A percentile compares a stretch with the other conserved stretches of the same genome.
phyloP scores from a whole-genome alignment of 2,888 invertebrate species.

The Caenorhabditis virilis region DNA sequence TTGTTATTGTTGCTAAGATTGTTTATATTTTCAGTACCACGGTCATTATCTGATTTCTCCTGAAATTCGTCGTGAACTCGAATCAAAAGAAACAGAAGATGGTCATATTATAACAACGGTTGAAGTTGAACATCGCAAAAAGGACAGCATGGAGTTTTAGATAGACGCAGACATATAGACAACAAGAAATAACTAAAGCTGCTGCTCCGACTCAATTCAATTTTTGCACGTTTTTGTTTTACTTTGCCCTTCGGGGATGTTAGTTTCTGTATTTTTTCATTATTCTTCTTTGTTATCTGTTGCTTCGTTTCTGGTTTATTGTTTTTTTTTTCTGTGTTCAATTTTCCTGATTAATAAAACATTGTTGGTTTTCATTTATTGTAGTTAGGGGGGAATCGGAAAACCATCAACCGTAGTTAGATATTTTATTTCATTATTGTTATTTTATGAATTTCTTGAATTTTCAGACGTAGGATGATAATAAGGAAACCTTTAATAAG shows the following conservation, averaged over 20 bases:
- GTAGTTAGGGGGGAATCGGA: too few species aligned
- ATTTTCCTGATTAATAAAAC: conserved; percentile 4
- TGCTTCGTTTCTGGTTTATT: not conserved
- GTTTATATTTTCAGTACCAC: conserved; percentile 71
- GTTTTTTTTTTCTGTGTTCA: conserved; percentile 9
- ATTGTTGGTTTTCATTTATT: conserved; percentile 15
- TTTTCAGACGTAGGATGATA: too few species aligned
- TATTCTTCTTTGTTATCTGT: conserved; percentile 10
- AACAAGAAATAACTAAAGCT: conserved; percentile 8
- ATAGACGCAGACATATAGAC: too few species aligned
- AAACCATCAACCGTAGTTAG: too few species aligned
- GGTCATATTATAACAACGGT: conserved; percentile 43
- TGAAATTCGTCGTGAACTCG: conserved; percentile 86
- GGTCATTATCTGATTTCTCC: conserved; percentile 76
- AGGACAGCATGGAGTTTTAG: conserved; percentile 53
- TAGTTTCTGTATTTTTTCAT: too few species aligned
- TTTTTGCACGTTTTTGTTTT: conserved; percentile 1
- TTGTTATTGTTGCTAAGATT: not conserved
- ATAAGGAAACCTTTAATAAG: too few species aligned
- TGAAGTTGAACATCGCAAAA: conserved; percentile 31
- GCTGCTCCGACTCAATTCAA: conserved; percentile 4
- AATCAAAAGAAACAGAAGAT: conserved; percentile 76
- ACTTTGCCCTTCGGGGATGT: too few species aligned
- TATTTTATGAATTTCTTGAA: too few species aligned
- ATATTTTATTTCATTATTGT: too few species aligned